Percentiles rank a stretch among this genome's conserved stretches.
These are phyloP conservation scores for Eristalinus aeneus DNA, from an alignment of 2,888 invertebrate species.

Conservation along the genomic window DNA sequence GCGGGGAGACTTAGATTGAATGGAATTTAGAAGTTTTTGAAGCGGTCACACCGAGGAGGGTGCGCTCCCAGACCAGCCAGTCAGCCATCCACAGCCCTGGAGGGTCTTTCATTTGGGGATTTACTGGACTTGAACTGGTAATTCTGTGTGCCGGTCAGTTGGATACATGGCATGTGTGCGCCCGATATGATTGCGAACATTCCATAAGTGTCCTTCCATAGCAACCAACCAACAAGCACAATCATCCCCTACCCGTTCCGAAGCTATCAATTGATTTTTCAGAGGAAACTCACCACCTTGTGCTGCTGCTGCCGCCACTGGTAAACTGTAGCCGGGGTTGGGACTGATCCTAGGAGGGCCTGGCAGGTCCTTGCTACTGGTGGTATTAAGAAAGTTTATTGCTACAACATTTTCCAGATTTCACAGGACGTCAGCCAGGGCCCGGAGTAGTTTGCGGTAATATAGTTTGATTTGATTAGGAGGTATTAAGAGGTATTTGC, in stretches of 20 bases:
- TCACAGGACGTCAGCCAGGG: background rate
- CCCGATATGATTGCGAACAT: constrained; percentile 24
- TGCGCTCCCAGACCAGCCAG: background rate
- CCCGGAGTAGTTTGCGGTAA: background rate
- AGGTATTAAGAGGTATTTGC: constrained; percentile 10
- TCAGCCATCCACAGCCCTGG: background rate
- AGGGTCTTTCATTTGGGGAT: constrained; percentile 29
- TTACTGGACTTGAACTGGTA: constrained; percentile 10
- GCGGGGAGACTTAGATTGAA: background rate
- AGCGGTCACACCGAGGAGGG: background rate
- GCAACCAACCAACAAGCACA: background rate
- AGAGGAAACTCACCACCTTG: background rate
- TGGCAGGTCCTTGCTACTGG: background rate
- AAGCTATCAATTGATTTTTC: constrained; percentile 19
- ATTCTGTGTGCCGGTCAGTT: constrained; percentile 20
- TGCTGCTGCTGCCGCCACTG: background rate
- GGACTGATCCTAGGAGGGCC: background rate
- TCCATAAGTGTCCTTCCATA: constrained; percentile 17
- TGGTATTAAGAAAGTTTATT: constrained; percentile 21
- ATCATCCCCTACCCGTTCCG: background rate
- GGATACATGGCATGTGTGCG: constrained; percentile 13
- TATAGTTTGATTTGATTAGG: constrained; percentile 16
- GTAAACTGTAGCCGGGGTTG: background rate
- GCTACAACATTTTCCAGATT: constrained; percentile 14
- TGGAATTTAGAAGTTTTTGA: constrained; percentile 14